Evolutionary conservation across 92 coral and sea anemone species (phyloP).

Genomic region (Galaxea fascicularis): DNA sequence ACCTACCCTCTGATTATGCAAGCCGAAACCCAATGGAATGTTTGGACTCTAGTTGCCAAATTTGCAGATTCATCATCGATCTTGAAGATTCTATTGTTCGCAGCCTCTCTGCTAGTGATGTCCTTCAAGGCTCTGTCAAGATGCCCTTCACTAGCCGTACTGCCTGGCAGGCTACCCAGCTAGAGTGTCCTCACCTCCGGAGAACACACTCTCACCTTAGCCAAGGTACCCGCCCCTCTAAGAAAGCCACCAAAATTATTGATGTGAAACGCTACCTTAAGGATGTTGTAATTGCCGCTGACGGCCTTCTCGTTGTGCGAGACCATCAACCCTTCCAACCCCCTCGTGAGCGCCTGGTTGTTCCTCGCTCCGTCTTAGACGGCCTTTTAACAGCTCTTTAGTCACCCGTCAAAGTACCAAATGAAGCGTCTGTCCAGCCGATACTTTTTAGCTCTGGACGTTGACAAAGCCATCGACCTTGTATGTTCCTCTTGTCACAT

Average conservation of each 20-base stretch:
- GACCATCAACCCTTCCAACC: neutral
- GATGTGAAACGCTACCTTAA: too few species aligned
- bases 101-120: constrained; percentile 42
- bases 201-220: constrained; percentile 58
- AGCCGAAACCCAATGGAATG: too few species aligned
- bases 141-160: constrained; percentile 60
- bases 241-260: constrained; percentile 54
- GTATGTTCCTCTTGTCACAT: constrained; percentile 48
- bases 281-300: constrained; percentile 46
- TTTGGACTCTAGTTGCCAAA: too few species aligned
- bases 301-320: constrained; percentile 40
- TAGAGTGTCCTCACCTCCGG: constrained; percentile 58
- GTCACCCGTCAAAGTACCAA: constrained; percentile 53
- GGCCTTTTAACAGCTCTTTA: constrained; percentile 36
- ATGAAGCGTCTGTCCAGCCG: constrained; percentile 14
- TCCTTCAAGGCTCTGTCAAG: constrained; percentile 52
- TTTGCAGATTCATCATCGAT: too few species aligned
- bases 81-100: constrained; percentile 53
- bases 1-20: too few species aligned
- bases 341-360: constrained; percentile 9
- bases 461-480: constrained; percentile 31
- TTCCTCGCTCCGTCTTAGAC: constrained; percentile 40
- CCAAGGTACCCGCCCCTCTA: constrained; percentile 59
- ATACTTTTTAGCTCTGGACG: constrained; percentile 43
- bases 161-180: constrained; percentile 56